A percentile compares a stretch with the other conserved stretches of the same genome.
phyloP scores from a whole-genome alignment of 2,888 invertebrate genomes.

The Nezara viridula region DNA sequence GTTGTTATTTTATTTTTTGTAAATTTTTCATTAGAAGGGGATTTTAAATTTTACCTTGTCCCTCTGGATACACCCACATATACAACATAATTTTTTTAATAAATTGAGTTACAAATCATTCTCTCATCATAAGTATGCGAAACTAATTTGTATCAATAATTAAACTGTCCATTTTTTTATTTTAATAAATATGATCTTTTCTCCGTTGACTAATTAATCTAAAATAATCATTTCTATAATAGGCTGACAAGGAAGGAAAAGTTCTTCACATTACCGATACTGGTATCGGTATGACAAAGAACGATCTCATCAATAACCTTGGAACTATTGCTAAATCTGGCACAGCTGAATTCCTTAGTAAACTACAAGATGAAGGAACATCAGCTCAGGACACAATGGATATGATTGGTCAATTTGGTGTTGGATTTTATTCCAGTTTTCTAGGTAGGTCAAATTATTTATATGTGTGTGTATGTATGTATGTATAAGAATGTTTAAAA shows the following conservation, averaged over 20 bases:
- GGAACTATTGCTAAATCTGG: constrained; percentile 99
- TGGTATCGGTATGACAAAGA: constrained; percentile 97
- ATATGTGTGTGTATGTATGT: neutral
- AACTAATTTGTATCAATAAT: neutral
- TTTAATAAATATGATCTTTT: neutral
- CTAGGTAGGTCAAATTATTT: constrained; percentile 70
- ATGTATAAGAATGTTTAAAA: neutral
- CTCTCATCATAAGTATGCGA: neutral
- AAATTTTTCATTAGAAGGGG: too few species aligned
- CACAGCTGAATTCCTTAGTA: constrained; percentile 94
- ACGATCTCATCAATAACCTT: constrained; percentile 93
- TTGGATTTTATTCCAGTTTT: constrained; percentile 99
- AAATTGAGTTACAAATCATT: neutral
- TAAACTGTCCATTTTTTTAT: neutral
- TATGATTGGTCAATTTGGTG: constrained; percentile 99
- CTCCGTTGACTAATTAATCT: neutral
- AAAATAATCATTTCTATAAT: constrained; percentile 32
- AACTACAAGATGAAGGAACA: constrained; percentile 80
- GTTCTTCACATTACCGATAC: constrained; percentile 95
- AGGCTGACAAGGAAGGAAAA: constrained; percentile 92
- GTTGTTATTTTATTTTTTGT: too few species aligned
- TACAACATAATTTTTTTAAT: neutral
- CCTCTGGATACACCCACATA: too few species aligned
- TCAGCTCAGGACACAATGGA: constrained; percentile 87
- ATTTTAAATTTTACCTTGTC: too few species aligned